Percentiles rank a stretch among this genome's conserved stretches.
These are phyloP conservation scores for Oikopleura vanhoeffeni DNA, from an alignment of 23 tunicate genomes.

Conservation along the genomic window DNA sequence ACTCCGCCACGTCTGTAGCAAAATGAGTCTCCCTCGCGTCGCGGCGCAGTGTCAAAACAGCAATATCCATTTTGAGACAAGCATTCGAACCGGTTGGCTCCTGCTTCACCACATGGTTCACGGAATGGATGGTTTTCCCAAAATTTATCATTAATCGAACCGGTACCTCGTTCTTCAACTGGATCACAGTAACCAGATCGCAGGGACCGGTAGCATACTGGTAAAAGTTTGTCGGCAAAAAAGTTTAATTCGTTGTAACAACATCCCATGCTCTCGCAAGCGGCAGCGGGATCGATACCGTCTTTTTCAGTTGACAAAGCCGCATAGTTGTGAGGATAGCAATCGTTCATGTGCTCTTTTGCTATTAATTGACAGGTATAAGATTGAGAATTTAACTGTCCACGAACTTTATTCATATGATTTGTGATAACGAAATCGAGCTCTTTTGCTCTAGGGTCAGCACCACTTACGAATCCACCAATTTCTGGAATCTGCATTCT, in stretches of 20 bases:
- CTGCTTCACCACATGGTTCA: neutral
- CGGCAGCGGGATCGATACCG: neutral
- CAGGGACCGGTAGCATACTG: slow-evolving; percentile 7
- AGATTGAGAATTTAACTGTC: neutral
- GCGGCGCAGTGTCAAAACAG: slow-evolving; percentile 1
- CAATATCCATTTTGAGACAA: neutral
- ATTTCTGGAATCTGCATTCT: neutral
- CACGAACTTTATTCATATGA: neutral
- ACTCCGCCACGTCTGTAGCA: neutral
- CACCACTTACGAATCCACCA: neutral
- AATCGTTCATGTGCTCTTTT: neutral
- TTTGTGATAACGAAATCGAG: neutral
- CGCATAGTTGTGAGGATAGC: neutral
- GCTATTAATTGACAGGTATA: neutral
- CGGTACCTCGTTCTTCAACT: neutral
- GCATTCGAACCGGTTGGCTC: neutral
- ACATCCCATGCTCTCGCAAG: neutral
- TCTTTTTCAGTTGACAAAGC: neutral
- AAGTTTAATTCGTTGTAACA: slow-evolving; percentile 1
- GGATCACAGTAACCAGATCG: neutral
- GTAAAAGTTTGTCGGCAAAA: neutral
- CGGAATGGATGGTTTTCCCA: neutral
- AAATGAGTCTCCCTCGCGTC: neutral
- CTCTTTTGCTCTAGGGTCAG: neutral
- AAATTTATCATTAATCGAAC: neutral